Conservation (phyloP, 2,797 vertebrate species). For the Glossophaga mutica region DNA sequence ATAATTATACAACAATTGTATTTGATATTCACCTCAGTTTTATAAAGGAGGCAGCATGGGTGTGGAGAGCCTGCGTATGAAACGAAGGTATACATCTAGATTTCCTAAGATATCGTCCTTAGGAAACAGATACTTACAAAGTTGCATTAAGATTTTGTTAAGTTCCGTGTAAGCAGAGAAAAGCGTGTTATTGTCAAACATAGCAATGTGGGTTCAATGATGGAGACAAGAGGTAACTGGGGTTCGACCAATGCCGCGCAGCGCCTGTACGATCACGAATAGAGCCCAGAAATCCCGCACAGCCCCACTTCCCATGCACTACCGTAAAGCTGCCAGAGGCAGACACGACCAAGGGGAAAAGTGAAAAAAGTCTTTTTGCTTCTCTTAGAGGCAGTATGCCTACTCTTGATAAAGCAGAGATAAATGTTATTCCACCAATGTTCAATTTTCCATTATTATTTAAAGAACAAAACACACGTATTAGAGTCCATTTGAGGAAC, state of each 20-base stretch:
- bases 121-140: background rate
- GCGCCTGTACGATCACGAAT: background rate
- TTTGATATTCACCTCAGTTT: background rate
- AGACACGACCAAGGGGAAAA: background rate
- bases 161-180: background rate
- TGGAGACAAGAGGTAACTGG: background rate
- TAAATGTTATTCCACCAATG: conserved; percentile 15
- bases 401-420: conserved; percentile 28
- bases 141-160: background rate
- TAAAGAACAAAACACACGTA: conserved; percentile 39
- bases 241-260: background rate
- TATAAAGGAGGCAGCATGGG: background rate
- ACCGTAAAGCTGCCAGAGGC: background rate
- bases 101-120: background rate
- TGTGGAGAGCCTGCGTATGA: background rate
- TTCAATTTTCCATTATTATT: conserved; percentile 56
- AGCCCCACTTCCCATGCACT: background rate
- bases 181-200: background rate
- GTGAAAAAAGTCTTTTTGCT: background rate
- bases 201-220: background rate
- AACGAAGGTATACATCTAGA: background rate
- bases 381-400: background rate
- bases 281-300: background rate
- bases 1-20: background rate
- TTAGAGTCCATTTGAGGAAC: conserved; percentile 59